Evolutionary conservation across 2,888 invertebrate species (phyloP).

Genomic region (Phania funesta): DNA sequence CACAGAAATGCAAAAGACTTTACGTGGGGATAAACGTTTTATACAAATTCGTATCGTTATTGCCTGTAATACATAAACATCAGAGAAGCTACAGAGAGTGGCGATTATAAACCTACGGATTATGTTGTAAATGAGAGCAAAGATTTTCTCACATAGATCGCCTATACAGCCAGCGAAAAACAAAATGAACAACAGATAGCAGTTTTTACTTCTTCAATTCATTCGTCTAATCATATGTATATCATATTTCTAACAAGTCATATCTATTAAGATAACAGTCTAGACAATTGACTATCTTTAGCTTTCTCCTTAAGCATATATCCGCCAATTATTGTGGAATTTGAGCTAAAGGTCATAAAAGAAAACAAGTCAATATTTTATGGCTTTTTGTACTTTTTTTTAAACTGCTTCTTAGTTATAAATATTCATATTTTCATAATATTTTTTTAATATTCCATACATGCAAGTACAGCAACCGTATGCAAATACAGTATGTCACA

Average conservation of each 20-base stretch:
- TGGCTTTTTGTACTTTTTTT: slow-evolving; percentile 20
- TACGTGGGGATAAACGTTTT: too few relatives aligned
- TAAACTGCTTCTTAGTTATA: slow-evolving; percentile 5
- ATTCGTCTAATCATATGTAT: background rate
- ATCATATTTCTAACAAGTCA: slow-evolving; percentile 37
- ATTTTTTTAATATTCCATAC: background rate
- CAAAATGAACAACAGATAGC: too few relatives aligned
- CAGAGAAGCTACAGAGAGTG: too few relatives aligned
- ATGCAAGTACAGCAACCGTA: background rate
- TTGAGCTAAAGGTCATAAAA: slow-evolving; percentile 62
- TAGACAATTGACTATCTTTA: slow-evolving; percentile 35
- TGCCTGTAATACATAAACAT: too few relatives aligned
- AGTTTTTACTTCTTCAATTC: too few relatives aligned
- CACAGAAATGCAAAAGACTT: too few relatives aligned
- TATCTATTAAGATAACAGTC: slow-evolving; percentile 32
- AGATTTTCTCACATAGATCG: too few relatives aligned
- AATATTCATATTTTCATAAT: slow-evolving; percentile 59
- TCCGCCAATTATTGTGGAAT: slow-evolving; percentile 51
- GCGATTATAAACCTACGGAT: too few relatives aligned
- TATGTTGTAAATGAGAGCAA: too few relatives aligned
- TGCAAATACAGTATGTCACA: background rate
- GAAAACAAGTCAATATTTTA: slow-evolving; percentile 59
- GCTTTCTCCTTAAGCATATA: slow-evolving; percentile 16
- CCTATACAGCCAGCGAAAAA: too few relatives aligned
- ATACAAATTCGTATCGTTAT: too few relatives aligned